These are phyloP conservation scores for Heliconius melpomene DNA, from an alignment of 1,140 invertebrate genomes.

Conservation along the genomic window DNA sequence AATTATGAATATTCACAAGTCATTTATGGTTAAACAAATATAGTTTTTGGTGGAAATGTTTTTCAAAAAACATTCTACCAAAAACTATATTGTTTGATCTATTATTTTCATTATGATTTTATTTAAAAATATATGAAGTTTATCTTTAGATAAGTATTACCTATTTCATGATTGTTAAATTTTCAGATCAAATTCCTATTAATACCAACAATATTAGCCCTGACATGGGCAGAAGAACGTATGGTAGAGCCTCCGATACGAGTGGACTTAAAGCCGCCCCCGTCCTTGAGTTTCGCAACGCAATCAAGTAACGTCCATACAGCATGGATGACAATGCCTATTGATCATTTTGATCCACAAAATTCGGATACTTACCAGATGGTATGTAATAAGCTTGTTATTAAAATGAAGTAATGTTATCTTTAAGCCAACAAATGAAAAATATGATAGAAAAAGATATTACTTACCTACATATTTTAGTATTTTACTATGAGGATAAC, in stretches of 20 bases:
- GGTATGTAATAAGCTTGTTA: constrained; percentile 70
- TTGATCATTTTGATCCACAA: constrained; percentile 88
- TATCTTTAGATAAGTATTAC: too few relatives aligned
- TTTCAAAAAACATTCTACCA: too few relatives aligned
- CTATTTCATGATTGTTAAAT: background rate
- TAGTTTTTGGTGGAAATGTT: too few relatives aligned
- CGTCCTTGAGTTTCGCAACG: constrained; percentile 16
- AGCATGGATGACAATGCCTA: constrained; percentile 82
- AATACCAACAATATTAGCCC: constrained; percentile 34
- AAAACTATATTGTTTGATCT: too few relatives aligned
- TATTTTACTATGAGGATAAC: too few relatives aligned
- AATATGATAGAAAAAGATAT: too few relatives aligned
- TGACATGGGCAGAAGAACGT: constrained; percentile 42
- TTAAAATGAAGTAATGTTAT: background rate
- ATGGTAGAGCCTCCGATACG: constrained; percentile 53
- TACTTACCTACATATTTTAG: too few relatives aligned
- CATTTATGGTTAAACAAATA: too few relatives aligned
- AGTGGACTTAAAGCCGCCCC: constrained; percentile 59
- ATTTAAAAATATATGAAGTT: too few relatives aligned
- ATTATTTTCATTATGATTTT: too few relatives aligned
- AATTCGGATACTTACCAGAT: constrained; percentile 85
- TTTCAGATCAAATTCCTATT: constrained; percentile 52
- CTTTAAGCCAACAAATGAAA: too few relatives aligned
- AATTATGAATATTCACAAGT: too few relatives aligned
- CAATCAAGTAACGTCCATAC: constrained; percentile 44